These are phyloP conservation scores for Dolichopus griseipennis DNA, from an alignment of 2,888 invertebrate species.

Conservation along the genomic window DNA sequence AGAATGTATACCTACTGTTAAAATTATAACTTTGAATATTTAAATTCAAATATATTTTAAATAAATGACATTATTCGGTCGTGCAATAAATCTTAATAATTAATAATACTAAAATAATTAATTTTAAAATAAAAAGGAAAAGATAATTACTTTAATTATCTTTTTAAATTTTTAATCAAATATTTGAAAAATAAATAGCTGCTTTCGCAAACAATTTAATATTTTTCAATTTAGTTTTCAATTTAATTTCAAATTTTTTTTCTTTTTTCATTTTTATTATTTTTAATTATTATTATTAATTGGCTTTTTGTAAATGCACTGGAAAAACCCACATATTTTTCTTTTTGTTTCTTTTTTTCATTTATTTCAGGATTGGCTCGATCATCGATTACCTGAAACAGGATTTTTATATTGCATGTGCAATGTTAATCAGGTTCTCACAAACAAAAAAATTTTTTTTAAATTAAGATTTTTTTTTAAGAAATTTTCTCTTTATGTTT, in stretches of 20 bases:
- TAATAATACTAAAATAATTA: no score
- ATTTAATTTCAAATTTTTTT: background rate
- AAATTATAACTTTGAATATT: no score
- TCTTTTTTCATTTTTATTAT: background rate
- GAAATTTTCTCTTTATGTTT: conserved; percentile 10
- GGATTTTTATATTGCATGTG: conserved; percentile 44
- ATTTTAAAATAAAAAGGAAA: no score
- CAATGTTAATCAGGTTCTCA: conserved; percentile 43
- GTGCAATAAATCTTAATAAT: no score
- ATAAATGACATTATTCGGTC: no score
- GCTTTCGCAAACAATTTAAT: background rate
- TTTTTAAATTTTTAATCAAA: background rate
- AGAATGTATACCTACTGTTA: no score
- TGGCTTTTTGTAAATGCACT: background rate
- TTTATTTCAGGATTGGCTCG: conserved; percentile 44
- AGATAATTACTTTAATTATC: no score
- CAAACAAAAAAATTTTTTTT: conserved; percentile 15
- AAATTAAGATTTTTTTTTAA: conserved; percentile 2
- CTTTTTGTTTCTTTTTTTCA: conserved; percentile 11
- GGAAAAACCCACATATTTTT: background rate
- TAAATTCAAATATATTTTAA: no score
- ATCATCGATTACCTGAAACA: conserved; percentile 42
- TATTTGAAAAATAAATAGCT: background rate
- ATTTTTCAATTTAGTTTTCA: background rate
- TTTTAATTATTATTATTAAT: background rate